Evolutionary conservation across 2,797 vertebrate species (phyloP).

Genomic region (Galagoides demidoff): DNA sequence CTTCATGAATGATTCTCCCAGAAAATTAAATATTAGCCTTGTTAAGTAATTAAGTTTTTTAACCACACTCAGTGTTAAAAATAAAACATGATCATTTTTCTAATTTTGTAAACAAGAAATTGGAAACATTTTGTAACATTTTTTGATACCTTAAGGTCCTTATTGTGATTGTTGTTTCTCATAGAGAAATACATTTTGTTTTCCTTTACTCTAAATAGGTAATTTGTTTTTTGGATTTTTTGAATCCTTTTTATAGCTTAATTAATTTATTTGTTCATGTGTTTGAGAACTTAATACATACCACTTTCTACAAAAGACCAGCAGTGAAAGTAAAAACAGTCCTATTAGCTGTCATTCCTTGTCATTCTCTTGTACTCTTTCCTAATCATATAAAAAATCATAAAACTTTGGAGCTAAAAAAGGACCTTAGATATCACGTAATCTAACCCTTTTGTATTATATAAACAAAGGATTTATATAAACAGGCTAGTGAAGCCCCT

Average conservation of each 20-base stretch:
- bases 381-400: background rate
- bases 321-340: background rate
- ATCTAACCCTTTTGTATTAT: background rate
- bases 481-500: background rate
- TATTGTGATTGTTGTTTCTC: background rate
- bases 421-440: background rate
- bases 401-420: constrained; percentile 15
- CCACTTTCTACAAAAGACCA: background rate
- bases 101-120: constrained; percentile 41
- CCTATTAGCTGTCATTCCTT: background rate
- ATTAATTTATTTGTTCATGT: background rate
- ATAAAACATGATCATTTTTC: constrained; percentile 11
- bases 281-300: constrained; percentile 31
- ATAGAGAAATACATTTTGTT: background rate
- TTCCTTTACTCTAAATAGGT: background rate
- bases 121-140: background rate
- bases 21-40: constrained; percentile 17
- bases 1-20: background rate
- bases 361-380: constrained; percentile 1
- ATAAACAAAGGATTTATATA: background rate
- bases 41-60: constrained; percentile 13
- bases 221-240: constrained; percentile 19
- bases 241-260: constrained; percentile 27
- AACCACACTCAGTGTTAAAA: background rate
- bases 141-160: background rate